These are phyloP conservation scores for Amyelois transitella DNA, from an alignment of 1,140 invertebrate genomes.

Conservation along the genomic window DNA sequence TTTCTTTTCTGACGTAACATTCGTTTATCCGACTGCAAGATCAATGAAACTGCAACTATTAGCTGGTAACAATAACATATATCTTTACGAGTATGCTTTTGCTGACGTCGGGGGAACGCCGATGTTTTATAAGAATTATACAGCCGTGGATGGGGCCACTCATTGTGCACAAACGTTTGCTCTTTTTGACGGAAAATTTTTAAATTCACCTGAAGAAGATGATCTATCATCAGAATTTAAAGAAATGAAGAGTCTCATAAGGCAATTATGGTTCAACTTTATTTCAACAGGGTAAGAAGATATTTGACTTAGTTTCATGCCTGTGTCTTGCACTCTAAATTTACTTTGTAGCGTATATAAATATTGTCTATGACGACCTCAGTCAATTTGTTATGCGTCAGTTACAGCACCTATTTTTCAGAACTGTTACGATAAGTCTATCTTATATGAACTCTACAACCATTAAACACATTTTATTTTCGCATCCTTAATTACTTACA, in stretches of 20 bases:
- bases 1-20: slow-evolving; percentile 38
- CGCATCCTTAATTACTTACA: too few species aligned
- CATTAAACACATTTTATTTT: too few species aligned
- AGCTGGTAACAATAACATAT: slow-evolving; percentile 33
- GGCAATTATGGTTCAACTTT: slow-evolving; percentile 19
- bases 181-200: slow-evolving; percentile 1
- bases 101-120: slow-evolving; percentile 14
- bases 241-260: slow-evolving; percentile 13
- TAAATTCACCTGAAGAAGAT: background rate
- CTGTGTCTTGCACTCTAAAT: too few species aligned
- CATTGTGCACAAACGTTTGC: slow-evolving; percentile 11
- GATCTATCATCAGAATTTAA: slow-evolving; percentile 8
- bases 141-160: slow-evolving; percentile 1
- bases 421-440: too few species aligned
- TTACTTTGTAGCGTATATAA: background rate
- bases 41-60: slow-evolving; percentile 25
- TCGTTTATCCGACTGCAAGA: slow-evolving; percentile 34
- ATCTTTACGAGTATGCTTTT: slow-evolving; percentile 44
- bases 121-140: background rate
- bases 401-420: too few species aligned
- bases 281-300: slow-evolving; percentile 16
- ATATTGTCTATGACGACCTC: too few species aligned
- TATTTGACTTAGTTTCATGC: background rate
- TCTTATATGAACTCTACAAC: too few species aligned
- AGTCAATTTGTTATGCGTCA: too few species aligned